A percentile compares a stretch with the other conserved stretches of the same genome.
phyloP scores from a whole-genome alignment of 2,888 invertebrate species.

The Tuta absoluta region DNA sequence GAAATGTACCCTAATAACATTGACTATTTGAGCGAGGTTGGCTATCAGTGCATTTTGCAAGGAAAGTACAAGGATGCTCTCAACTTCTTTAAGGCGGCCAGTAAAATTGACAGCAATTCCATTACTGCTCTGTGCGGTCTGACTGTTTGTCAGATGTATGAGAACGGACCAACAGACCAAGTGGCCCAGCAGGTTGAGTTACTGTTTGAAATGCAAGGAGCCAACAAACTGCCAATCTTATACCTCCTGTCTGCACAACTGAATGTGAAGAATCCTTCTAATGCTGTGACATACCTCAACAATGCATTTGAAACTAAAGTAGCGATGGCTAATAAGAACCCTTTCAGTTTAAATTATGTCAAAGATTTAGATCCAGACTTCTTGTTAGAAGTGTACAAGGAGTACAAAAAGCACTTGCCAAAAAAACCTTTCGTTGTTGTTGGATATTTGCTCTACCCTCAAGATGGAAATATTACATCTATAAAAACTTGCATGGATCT shows the following conservation, averaged over 20 bases:
- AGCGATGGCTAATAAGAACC: slow-evolving; percentile 66
- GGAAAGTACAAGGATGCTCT: slow-evolving; percentile 89
- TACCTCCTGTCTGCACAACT: slow-evolving; percentile 86
- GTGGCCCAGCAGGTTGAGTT: slow-evolving; percentile 93
- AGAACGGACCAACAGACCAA: slow-evolving; percentile 86
- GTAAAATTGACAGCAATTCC: slow-evolving; percentile 91
- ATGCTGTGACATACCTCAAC: slow-evolving; percentile 82
- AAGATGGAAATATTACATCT: slow-evolving; percentile 71
- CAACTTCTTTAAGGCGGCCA: slow-evolving; percentile 89
- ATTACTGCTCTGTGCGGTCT: slow-evolving; percentile 90
- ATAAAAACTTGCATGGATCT: slow-evolving; percentile 83
- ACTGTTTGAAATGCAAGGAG: slow-evolving; percentile 88
- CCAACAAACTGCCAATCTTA: slow-evolving; percentile 84
- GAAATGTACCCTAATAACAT: slow-evolving; percentile 85
- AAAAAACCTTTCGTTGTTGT: slow-evolving; percentile 79
- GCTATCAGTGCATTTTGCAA: slow-evolving; percentile 88
- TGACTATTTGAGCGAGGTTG: slow-evolving; percentile 90
- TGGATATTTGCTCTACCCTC: slow-evolving; percentile 66
- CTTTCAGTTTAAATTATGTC: slow-evolving; percentile 89
- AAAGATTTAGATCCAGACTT: slow-evolving; percentile 92
- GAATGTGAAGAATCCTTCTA: slow-evolving; percentile 74
- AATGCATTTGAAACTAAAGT: slow-evolving; percentile 82
- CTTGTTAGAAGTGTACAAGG: slow-evolving; percentile 87
- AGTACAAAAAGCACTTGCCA: slow-evolving; percentile 88
- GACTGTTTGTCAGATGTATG: slow-evolving; percentile 89